These are phyloP conservation scores for Helobdella robusta DNA, from an alignment of 2,888 invertebrate species.

Conservation along the genomic window DNA sequence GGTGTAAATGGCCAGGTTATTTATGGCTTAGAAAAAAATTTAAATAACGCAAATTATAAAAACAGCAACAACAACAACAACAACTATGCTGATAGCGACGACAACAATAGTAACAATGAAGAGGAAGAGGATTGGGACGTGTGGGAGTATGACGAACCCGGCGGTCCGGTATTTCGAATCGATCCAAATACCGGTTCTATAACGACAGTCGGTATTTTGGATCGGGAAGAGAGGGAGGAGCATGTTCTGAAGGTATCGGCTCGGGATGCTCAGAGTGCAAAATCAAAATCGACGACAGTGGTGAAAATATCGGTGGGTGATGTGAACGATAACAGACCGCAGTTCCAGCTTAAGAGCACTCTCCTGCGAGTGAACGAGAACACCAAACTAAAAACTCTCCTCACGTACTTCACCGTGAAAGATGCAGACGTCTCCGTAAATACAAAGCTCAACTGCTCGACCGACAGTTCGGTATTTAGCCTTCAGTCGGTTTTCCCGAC, in stretches of 20 bases:
- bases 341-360: neutral
- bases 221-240: neutral
- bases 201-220: neutral
- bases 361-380: neutral
- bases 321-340: conserved; percentile 7
- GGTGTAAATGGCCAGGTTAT: conserved; percentile 1
- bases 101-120: neutral
- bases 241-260: conserved; percentile 9
- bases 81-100: neutral
- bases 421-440: conserved; percentile 3
- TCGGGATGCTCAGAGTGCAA: neutral
- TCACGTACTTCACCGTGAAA: neutral
- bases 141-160: neutral
- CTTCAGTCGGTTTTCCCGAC: neutral
- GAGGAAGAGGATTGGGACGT: conserved; percentile 13
- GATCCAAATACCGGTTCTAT: neutral
- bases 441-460: conserved; percentile 4
- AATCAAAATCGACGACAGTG: neutral
- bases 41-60: neutral
- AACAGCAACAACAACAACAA: neutral
- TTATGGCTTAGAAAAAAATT: conserved; percentile 11
- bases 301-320: conserved; percentile 5
- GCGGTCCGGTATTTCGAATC: conserved; percentile 1
- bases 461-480: conserved; percentile 1
- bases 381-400: neutral